Percentiles rank a stretch among this genome's conserved stretches.
Evolutionary conservation across 1,140 invertebrate genomes (phyloP).

Genomic region (Heliconius melpomene): DNA sequence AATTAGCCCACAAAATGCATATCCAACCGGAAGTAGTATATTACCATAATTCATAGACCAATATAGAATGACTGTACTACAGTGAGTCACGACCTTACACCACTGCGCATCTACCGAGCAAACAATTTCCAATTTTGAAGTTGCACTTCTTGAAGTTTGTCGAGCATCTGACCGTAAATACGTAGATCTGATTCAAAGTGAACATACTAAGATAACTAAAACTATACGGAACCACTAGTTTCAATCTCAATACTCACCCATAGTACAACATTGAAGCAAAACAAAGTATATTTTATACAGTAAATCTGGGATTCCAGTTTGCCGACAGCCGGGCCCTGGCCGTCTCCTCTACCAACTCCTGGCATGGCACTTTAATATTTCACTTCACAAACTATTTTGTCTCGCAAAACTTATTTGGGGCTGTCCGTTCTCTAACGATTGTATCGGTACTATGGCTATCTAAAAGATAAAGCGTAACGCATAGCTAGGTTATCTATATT

Average conservation of each 20-base stretch:
- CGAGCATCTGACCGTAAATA: background rate
- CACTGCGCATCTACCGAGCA: background rate
- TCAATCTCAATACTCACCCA: constrained; percentile 82
- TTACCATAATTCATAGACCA: background rate
- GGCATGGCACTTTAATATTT: constrained; percentile 66
- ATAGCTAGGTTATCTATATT: constrained; percentile 76
- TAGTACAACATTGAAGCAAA: constrained; percentile 86
- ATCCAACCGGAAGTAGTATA: background rate
- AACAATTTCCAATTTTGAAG: constrained; percentile 24
- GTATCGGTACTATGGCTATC: constrained; percentile 67
- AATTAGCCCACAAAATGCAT: background rate
- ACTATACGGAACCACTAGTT: constrained; percentile 15
- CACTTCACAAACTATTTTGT: constrained; percentile 55
- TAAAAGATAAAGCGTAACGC: constrained; percentile 57
- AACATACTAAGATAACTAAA: constrained; percentile 36
- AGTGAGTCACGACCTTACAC: constrained; percentile 1
- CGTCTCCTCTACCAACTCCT: constrained; percentile 67
- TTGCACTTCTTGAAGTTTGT: constrained; percentile 9
- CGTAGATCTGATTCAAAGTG: constrained; percentile 43
- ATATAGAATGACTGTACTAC: background rate
- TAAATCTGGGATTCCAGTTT: constrained; percentile 85
- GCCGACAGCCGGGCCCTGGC: constrained; percentile 72
- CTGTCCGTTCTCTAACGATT: constrained; percentile 55
- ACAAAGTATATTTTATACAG: constrained; percentile 86
- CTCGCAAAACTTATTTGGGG: constrained; percentile 41